Evolutionary conservation across 2,113 vertebrate species (phyloP), one percentile per base, ranked within the genome.

Genomic region (Alaudala cheleensis): DNA sequence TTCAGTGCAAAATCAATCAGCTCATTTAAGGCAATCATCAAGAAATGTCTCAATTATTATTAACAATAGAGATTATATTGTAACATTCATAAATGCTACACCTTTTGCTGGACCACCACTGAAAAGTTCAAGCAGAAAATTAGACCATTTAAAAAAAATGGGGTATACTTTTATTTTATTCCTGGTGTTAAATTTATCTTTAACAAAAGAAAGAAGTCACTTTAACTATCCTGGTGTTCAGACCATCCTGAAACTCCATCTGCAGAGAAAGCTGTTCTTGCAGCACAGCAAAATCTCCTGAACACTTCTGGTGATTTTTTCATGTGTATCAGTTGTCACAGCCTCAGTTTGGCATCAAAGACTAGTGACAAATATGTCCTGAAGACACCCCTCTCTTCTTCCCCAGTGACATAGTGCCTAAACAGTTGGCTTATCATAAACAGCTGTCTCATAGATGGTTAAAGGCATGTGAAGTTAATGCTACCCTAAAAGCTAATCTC

Each of bases 1-100:
- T 58, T 54, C 54, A 33, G 67, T 73, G 51, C 88, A 96, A 81
- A 90, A 96, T 82, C 82, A 83, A 83, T 86, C 93, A 92, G 50
- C 39, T 81, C 33, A 77, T 86, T 94, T 95, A 80, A 92, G n/a
- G 65, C 51, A 47, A 61, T 76, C 31, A 82, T n/a, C 33, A 86
- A 95, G 69, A 34, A 91, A 67, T 33, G 19, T 71, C 44, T 93
- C 82, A 81, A 88, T 93, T 86, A 90, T 84, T 88, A 85, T 79
- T 81, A 93, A 76, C 88, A 90, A 61, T 31, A 53, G 58, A 93
- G 69, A 87, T 74, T 93, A 54, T n/a, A 71, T 85, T 81, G 92
- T 77, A 93, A 95, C 92, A 74, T 72, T 93, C 81, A 37, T 81
- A 88, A 94, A 88, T 49, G 47, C 31, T 58, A 81, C 60, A 82